Evolutionary conservation across 23 tunicate genomes (phyloP).

Genomic region (Styela clava): DNA sequence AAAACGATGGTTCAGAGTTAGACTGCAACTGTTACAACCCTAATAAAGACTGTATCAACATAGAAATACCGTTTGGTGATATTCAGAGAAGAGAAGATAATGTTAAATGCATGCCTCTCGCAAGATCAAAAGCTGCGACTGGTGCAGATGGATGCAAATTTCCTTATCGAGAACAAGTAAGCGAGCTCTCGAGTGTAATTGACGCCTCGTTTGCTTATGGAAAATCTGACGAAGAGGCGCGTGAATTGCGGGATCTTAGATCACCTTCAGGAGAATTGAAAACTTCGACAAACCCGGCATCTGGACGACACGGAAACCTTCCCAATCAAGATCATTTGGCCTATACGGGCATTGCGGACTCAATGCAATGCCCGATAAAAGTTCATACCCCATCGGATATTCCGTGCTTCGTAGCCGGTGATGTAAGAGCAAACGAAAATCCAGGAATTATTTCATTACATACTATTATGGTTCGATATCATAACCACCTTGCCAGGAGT

Average conservation of each 20-base stretch:
- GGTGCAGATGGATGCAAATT: conserved; percentile 12
- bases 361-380: conserved; percentile 47
- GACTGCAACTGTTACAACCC: conserved; percentile 68
- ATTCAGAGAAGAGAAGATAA: conserved; percentile 25
- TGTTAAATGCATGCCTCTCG: conserved; percentile 52
- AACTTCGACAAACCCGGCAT: not conserved
- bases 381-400: conserved; percentile 46
- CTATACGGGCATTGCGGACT: conserved; percentile 19
- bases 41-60: conserved; percentile 66
- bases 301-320: not conserved
- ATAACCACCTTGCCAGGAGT: conserved; percentile 47
- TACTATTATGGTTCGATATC: conserved; percentile 64
- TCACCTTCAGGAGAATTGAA: conserved; percentile 17
- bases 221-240: conserved; percentile 32
- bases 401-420: conserved; percentile 87
- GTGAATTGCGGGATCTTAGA: conserved; percentile 37
- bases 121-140: conserved; percentile 56
- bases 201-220: conserved; percentile 79
- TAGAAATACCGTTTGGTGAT: conserved; percentile 64
- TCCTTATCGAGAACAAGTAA: conserved; percentile 57
- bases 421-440: conserved; percentile 73
- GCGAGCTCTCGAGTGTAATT: conserved; percentile 52
- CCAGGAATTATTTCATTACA: conserved; percentile 57
- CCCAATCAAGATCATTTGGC: conserved; percentile 33
- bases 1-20: conserved; percentile 30